Base-by-base conservation (phyloP, 37 sponge, comb jelly and placozoan species). In the Cliona cf. orientalis region DNA sequence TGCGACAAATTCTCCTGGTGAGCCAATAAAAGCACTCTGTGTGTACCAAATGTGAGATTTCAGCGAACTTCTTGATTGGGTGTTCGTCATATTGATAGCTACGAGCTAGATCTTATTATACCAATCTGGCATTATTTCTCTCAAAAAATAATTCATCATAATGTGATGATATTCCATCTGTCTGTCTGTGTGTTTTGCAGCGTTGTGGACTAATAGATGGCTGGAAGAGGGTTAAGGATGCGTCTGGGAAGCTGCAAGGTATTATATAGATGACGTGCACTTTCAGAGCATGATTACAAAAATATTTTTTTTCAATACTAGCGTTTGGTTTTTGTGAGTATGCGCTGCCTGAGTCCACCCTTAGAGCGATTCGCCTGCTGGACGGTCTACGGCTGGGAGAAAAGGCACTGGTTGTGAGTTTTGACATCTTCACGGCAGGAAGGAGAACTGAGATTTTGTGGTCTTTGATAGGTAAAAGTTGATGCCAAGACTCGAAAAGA, bases 261-360 rank as follows among this genome's bases (percentile, higher is more conserved):
- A 34, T 5, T 4, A 37, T 69, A 2, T 42, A 49, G 9, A 38
- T 21, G 19, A 34, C 3, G 7, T 9, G 12, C n/a, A 66, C 37
- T 61, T 6, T 61, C 63, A 61, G 6, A 12, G 5, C 5, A 61
- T 61, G 63, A 28, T 61, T 6, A 61, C 5, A 9, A n/a, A 25
- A 28, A n/a, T 61, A 25, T 28, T n/a, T n/a, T 67, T 6, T 67
- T 7, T 7, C 7, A 36, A 36, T 67, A 22, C 21, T 56, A 95
- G 98, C 91, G 4, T 98, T 98, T 86, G 99, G 99, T 37, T 98
- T 98, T 77, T 98, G 99, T 89, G 99, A 98, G 78, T 98, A 90
- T 84, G 77, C 80, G 7, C 89, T 94, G 25, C 99, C 97, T 22
- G 97, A 98, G 46, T 91, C 97, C 3, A 96, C 99, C 5, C 91